Percentiles rank a stretch among this genome's conserved stretches.
Evolutionary conservation across 2,888 invertebrate genomes (phyloP).

Genomic region (Dolichopus griseipennis): DNA sequence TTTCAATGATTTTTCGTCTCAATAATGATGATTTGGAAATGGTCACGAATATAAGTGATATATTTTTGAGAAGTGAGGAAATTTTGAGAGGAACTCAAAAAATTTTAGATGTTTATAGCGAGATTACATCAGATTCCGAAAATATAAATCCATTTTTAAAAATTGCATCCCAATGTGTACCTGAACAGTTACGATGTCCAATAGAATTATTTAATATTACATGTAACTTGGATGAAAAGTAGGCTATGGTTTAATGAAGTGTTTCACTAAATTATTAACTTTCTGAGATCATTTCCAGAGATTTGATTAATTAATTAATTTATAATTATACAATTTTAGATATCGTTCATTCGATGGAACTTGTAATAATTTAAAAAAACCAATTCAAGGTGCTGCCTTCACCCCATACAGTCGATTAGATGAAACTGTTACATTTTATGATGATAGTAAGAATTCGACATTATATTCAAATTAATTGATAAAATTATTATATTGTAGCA

Average conservation of each 20-base stretch:
- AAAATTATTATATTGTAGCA: background rate
- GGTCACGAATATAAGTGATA: background rate
- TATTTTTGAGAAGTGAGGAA: conserved; percentile 10
- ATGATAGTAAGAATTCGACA: conserved; percentile 14
- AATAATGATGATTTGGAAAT: background rate
- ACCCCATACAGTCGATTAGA: conserved; percentile 18
- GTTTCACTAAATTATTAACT: too few species aligned
- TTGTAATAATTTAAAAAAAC: conserved; percentile 67
- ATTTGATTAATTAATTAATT: too few species aligned
- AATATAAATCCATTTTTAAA: conserved; percentile 11
- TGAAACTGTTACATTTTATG: conserved; percentile 12
- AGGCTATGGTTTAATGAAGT: too few species aligned
- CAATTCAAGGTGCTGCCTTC: conserved; percentile 13
- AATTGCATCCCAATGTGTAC: conserved; percentile 11
- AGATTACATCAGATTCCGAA: background rate
- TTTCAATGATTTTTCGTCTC: conserved; percentile 4
- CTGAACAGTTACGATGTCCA: conserved; percentile 7
- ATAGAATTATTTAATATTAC: background rate
- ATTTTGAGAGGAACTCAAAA: conserved; percentile 14
- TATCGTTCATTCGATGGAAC: conserved; percentile 76
- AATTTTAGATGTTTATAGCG: conserved; percentile 9
- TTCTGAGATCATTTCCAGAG: too few species aligned
- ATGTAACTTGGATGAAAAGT: conserved; percentile 11
- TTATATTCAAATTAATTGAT: background rate
- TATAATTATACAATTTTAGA: background rate